These are phyloP conservation scores for Eubasilissa regina DNA, from an alignment of 1,140 invertebrate genomes.

Conservation along the genomic window DNA sequence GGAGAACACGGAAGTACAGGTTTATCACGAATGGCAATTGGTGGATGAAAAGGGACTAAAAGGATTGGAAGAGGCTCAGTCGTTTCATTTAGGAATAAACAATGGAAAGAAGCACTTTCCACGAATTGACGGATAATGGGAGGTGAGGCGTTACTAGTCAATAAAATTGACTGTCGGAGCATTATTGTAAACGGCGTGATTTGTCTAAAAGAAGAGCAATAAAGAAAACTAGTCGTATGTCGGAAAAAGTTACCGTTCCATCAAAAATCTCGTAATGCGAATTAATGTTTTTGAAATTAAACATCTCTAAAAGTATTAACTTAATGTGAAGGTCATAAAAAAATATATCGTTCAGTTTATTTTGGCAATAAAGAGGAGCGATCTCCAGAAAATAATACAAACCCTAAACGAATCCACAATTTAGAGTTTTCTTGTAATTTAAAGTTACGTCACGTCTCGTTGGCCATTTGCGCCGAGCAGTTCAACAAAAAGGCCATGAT, in stretches of 20 bases:
- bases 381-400: constrained; percentile 40
- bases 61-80: constrained; percentile 1
- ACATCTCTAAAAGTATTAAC: too few species aligned
- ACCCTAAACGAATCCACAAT: constrained; percentile 22
- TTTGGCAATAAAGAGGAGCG: constrained; percentile 26
- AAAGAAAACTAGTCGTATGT: too few species aligned
- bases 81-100: too few species aligned
- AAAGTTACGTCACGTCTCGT: constrained; percentile 43
- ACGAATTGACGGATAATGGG: too few species aligned
- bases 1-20: background rate
- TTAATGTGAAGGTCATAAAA: background rate
- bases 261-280: too few species aligned
- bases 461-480: constrained; percentile 40
- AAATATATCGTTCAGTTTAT: constrained; percentile 11
- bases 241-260: too few species aligned
- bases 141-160: too few species aligned
- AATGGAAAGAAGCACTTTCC: background rate
- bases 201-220: too few species aligned
- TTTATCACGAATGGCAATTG: constrained; percentile 7
- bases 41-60: background rate
- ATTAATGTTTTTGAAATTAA: too few species aligned
- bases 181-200: too few species aligned
- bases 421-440: constrained; percentile 35
- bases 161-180: too few species aligned
- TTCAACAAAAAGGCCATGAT: constrained; percentile 49